Conservation (phyloP, 1,140 invertebrate species). For the Sesamia nonagrioides region DNA sequence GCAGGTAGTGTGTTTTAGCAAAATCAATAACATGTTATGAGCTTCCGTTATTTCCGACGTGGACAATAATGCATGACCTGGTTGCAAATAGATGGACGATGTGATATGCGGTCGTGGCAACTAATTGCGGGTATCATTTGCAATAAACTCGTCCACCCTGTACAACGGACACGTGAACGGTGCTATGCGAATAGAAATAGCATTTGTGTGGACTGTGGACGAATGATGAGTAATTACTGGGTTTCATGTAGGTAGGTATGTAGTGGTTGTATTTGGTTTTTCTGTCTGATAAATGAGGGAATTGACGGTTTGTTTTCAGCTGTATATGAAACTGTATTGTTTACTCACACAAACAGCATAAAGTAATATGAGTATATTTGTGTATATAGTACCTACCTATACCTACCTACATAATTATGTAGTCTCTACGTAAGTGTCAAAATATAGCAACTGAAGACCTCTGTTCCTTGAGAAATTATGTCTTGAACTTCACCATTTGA, state of each 20-base stretch:
- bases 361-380: neutral
- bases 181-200: conserved; percentile 20
- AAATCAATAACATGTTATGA: conserved; percentile 78
- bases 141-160: conserved; percentile 72
- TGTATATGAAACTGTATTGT: neutral
- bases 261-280: conserved; percentile 31
- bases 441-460: no score
- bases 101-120: conserved; percentile 64
- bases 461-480: no score
- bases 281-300: conserved; percentile 9
- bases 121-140: conserved; percentile 84
- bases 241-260: conserved; percentile 9
- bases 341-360: neutral
- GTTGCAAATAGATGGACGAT: conserved; percentile 74
- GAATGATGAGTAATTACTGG: conserved; percentile 31
- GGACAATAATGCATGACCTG: conserved; percentile 56
- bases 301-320: conserved; percentile 16
- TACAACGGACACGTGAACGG: neutral
- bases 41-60: conserved; percentile 76
- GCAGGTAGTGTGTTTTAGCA: conserved; percentile 70
- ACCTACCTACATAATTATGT: no score
- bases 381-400: no score
- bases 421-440: no score
- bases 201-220: conserved; percentile 5
- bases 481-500: no score